Percentiles rank a stretch among this genome's conserved stretches.
phyloP scores from a whole-genome alignment of 1,140 invertebrate genomes.

The Samia ricini region DNA sequence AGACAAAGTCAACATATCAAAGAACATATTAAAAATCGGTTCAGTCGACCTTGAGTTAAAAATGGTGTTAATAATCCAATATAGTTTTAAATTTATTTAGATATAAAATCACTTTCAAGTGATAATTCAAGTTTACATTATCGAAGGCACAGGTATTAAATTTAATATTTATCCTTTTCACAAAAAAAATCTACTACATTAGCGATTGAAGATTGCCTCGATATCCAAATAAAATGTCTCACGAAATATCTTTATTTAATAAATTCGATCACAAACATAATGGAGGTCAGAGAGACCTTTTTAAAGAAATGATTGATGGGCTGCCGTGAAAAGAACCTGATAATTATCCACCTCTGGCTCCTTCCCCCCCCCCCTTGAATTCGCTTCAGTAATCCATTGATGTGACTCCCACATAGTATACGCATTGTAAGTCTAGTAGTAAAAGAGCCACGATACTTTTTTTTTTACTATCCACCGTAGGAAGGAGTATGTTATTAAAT shows the following conservation, averaged over 20 bases:
- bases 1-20: no score
- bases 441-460: neutral
- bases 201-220: neutral
- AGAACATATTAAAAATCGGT: no score
- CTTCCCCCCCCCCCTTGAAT: neutral
- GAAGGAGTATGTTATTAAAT: no score
- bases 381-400: constrained; percentile 2
- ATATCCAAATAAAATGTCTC: neutral
- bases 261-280: constrained; percentile 13
- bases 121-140: no score
- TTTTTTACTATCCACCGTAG: neutral
- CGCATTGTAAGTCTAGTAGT: neutral
- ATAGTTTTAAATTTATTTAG: no score
- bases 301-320: constrained; percentile 21
- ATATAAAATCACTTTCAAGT: no score
- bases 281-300: constrained; percentile 2
- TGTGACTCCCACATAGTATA: neutral
- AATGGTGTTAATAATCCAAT: no score
- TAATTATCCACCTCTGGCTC: constrained; percentile 2
- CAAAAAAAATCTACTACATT: neutral
- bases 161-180: no score
- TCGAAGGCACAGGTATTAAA: no score
- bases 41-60: no score
- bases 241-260: constrained; percentile 6
- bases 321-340: constrained; percentile 7